Conservation (phyloP, 1,140 invertebrate species). For the Caenorhabditis remanei region DNA sequence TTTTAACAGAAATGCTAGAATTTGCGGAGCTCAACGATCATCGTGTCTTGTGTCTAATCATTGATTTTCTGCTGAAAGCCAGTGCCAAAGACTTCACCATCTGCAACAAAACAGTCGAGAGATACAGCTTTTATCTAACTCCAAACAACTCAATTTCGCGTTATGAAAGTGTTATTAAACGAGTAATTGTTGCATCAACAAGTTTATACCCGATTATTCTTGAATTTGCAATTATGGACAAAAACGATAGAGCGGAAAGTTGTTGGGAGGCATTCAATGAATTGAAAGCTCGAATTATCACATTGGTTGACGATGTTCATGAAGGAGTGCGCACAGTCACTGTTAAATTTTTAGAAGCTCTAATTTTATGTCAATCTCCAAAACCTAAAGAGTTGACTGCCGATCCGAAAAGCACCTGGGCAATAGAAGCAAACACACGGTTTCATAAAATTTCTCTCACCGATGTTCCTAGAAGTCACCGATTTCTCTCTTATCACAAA, state of each 20-base stretch:
- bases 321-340: conserved; percentile 27
- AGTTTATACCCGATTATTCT: conserved; percentile 21
- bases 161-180: conserved; percentile 34
- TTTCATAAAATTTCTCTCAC: conserved; percentile 29
- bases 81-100: conserved; percentile 31
- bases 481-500: conserved; percentile 22
- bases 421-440: conserved; percentile 10
- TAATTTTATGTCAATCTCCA: conserved; percentile 31
- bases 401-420: neutral
- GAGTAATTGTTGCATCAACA: conserved; percentile 28
- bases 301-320: neutral
- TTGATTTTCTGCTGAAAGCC: conserved; percentile 37
- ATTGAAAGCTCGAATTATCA: conserved; percentile 21
- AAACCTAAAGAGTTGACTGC: conserved; percentile 3
- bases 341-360: conserved; percentile 19
- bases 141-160: neutral
- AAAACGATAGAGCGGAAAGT: conserved; percentile 12
- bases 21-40: conserved; percentile 32
- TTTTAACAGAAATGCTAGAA: conserved; percentile 34
- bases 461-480: conserved; percentile 3
- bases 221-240: conserved; percentile 23
- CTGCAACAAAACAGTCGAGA: conserved; percentile 34
- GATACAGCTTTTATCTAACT: conserved; percentile 35
- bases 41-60: neutral
- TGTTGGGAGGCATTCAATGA: conserved; percentile 41